These are phyloP conservation scores for Apamea sordens DNA, from an alignment of 2,888 invertebrate species.

Conservation along the genomic window DNA sequence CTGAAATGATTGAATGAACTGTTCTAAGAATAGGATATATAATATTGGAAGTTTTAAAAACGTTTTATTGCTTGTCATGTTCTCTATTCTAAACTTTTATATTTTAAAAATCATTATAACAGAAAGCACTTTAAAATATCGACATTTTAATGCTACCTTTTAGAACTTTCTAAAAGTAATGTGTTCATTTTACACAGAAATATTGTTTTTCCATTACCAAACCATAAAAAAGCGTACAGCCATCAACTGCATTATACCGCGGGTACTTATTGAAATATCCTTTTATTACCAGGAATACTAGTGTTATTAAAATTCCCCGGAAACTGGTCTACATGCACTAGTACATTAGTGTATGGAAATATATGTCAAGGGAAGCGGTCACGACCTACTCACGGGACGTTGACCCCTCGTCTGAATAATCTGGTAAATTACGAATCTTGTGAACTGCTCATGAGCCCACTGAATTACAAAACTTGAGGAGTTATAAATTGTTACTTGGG, in stretches of 20 bases:
- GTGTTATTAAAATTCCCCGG: constrained; percentile 17
- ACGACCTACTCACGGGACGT: constrained; percentile 53
- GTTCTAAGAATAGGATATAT: neutral
- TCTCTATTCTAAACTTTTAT: neutral
- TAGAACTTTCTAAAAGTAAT: constrained; percentile 1
- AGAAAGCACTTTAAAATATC: constrained; percentile 1
- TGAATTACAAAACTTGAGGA: constrained; percentile 35
- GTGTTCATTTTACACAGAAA: too few relatives aligned
- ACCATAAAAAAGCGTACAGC: neutral
- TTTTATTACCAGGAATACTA: constrained; percentile 24
- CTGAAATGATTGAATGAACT: neutral
- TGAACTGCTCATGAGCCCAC: too few relatives aligned
- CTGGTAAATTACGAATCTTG: too few relatives aligned
- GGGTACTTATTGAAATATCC: neutral
- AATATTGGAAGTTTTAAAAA: neutral
- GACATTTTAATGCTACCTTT: neutral
- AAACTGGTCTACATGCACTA: constrained; percentile 16
- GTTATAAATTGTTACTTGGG: constrained; percentile 39
- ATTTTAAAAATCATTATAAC: neutral
- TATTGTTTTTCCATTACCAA: neutral
- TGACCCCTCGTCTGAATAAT: constrained; percentile 52
- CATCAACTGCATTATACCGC: neutral
- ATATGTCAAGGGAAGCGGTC: constrained; percentile 53
- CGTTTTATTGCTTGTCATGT: neutral
- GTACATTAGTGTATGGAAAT: constrained; percentile 28